These are phyloP conservation scores for Macrobrachium nipponense DNA, from an alignment of 1,140 invertebrate species.

Conservation along the genomic window DNA sequence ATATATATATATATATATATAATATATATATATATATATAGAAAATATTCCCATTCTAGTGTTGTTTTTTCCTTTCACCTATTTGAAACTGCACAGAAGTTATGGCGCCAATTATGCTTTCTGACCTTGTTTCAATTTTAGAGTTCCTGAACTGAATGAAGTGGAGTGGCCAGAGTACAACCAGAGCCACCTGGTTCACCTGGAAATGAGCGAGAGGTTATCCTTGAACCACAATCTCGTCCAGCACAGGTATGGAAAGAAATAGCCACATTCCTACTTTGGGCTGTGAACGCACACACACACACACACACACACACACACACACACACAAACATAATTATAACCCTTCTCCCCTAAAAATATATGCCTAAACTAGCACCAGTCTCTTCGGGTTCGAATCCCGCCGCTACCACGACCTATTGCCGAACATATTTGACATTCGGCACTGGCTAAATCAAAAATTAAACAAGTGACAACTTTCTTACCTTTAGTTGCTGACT, in stretches of 20 bases:
- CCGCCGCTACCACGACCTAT: too few species aligned
- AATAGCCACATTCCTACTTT: background rate
- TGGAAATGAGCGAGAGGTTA: conserved; percentile 25
- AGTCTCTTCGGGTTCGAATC: too few species aligned
- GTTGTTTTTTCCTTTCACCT: background rate
- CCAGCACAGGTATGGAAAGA: conserved; percentile 27
- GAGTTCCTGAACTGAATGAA: conserved; percentile 28
- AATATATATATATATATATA: background rate
- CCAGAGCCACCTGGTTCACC: conserved; percentile 31
- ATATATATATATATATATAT: too few species aligned
- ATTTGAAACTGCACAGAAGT: background rate
- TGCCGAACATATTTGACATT: too few species aligned
- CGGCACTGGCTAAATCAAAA: too few species aligned
- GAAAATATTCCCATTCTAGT: background rate
- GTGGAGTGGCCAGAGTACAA: conserved; percentile 47
- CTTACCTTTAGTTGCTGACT: too few species aligned
- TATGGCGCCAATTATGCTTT: background rate
- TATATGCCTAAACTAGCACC: too few species aligned
- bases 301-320: too few species aligned
- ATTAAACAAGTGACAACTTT: too few species aligned
- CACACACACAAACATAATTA: too few species aligned
- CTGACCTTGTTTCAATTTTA: background rate
- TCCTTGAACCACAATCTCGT: conserved; percentile 38
- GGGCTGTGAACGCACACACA: too few species aligned
- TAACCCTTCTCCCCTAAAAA: too few species aligned